phyloP scores from a whole-genome alignment of 2,888 invertebrate genomes.

The Daptonema setosum region DNA sequence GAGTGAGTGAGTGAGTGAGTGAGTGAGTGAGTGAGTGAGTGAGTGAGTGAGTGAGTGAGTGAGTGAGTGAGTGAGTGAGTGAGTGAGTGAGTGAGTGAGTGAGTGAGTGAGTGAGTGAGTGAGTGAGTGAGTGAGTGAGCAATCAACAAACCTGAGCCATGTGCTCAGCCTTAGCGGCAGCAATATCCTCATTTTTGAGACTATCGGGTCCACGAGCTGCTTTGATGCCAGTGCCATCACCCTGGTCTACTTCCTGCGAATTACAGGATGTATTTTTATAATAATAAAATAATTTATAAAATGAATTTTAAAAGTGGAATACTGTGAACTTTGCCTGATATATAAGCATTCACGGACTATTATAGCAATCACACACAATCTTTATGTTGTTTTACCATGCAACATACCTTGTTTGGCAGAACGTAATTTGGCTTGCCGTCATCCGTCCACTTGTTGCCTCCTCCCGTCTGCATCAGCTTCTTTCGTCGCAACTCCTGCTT shows the following conservation, averaged over 20 bases:
- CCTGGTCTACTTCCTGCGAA: not conserved
- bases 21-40: not conserved
- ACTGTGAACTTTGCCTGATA: too few relatives aligned
- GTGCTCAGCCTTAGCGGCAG: not conserved
- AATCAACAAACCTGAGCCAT: not conserved
- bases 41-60: not conserved
- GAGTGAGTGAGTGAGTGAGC: not conserved
- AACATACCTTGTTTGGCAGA: not conserved
- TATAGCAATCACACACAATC: too few relatives aligned
- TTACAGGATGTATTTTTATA: too few relatives aligned
- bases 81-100: not conserved
- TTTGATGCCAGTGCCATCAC: not conserved
- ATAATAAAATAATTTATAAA: too few relatives aligned
- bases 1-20: not conserved
- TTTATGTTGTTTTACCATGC: too few relatives aligned
- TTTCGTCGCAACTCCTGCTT: not conserved
- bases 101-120: not conserved
- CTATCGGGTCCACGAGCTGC: not conserved
- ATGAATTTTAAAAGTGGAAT: too few relatives aligned
- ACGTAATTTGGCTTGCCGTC: not conserved
- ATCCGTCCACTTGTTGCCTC: not conserved
- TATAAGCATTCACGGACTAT: too few relatives aligned
- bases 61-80: not conserved
- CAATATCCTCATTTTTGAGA: not conserved
- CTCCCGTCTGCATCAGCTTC: not conserved